Conservation (phyloP, 2,113 vertebrate genomes). For the Nipponia nippon region DNA sequence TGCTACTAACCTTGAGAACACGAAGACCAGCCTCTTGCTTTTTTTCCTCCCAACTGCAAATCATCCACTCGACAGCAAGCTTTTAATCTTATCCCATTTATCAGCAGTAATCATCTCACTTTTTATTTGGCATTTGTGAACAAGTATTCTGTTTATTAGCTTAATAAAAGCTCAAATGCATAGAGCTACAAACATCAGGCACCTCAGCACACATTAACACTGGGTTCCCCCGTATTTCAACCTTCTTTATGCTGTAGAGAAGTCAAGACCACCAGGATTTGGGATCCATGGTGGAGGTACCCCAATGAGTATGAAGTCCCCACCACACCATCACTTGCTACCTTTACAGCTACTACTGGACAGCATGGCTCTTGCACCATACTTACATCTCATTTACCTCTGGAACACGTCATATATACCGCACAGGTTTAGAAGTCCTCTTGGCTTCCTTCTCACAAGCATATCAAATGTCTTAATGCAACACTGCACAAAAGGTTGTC, state of each 20-base stretch:
- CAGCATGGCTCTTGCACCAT: background rate
- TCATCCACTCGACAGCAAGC: background rate
- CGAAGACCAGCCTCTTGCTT: background rate
- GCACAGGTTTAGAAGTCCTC: background rate
- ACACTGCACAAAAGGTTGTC: background rate
- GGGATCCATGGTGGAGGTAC: background rate
- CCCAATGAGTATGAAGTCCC: background rate
- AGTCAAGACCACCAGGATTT: background rate
- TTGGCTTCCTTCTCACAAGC: background rate
- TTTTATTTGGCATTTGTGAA: background rate
- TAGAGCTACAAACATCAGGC: background rate
- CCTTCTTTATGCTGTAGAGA: background rate
- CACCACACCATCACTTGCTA: background rate
- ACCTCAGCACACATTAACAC: background rate
- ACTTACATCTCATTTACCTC: background rate
- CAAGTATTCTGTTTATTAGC: slow-evolving; percentile 25
- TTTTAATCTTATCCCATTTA: background rate
- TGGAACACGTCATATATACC: background rate
- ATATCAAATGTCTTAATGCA: background rate
- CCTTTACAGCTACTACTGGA: background rate
- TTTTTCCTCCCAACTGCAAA: background rate
- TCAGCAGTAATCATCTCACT: background rate
- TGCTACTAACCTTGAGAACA: slow-evolving; percentile 42
- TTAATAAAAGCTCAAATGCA: background rate
- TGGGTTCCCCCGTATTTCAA: background rate